Evolutionary conservation across 2,113 vertebrate genomes (phyloP).

Genomic region (Plectropomus leopardus): DNA sequence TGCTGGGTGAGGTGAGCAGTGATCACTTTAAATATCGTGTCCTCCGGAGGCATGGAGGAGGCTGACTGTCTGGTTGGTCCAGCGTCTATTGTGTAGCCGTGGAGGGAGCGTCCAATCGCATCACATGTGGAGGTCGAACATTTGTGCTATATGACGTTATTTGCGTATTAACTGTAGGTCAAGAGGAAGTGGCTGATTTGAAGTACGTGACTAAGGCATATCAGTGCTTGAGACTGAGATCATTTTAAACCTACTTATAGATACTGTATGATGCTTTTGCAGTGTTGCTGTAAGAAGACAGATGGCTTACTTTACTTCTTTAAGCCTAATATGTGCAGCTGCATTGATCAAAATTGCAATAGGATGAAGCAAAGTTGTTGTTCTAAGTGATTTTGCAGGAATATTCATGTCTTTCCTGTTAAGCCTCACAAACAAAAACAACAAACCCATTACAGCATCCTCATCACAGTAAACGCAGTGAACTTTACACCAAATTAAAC

Average conservation of each 20-base stretch:
- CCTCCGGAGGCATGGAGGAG: slow-evolving; percentile 74
- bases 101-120: slow-evolving; percentile 48
- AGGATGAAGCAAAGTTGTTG: neutral
- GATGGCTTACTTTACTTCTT: neutral
- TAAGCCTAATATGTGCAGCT: neutral
- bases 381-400: neutral
- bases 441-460: slow-evolving; percentile 29
- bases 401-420: slow-evolving; percentile 10
- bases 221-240: slow-evolving; percentile 12
- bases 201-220: slow-evolving; percentile 68
- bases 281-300: neutral
- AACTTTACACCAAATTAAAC: slow-evolving; percentile 75
- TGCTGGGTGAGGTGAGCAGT: slow-evolving; percentile 59
- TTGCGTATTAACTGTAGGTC: slow-evolving; percentile 57
- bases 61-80: slow-evolving; percentile 72
- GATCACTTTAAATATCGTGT: slow-evolving; percentile 75
- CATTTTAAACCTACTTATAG: slow-evolving; percentile 28
- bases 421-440: slow-evolving; percentile 22
- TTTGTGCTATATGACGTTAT: slow-evolving; percentile 55
- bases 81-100: slow-evolving; percentile 64
- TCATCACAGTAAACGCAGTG: slow-evolving; percentile 42
- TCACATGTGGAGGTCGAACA: slow-evolving; percentile 46
- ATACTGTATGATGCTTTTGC: neutral
- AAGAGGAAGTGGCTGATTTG: slow-evolving; percentile 72
- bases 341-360: neutral